These are phyloP conservation scores for Pogonomyrmex barbatus DNA, from an alignment of 1,140 invertebrate species.

Conservation along the genomic window DNA sequence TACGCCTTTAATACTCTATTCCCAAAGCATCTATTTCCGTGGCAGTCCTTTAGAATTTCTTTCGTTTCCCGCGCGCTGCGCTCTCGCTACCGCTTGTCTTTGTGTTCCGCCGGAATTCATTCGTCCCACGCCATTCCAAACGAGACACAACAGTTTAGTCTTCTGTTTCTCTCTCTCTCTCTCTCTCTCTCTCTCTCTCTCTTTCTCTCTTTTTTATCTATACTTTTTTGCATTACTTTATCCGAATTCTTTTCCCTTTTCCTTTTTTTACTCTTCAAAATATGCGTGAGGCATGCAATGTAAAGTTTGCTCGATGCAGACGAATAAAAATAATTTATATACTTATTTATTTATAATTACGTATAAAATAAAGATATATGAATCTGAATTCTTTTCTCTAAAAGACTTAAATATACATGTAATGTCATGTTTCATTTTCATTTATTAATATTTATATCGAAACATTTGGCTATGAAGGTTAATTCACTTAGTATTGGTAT, in stretches of 20 bases:
- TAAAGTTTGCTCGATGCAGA: slow-evolving; percentile 4
- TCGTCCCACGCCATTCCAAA: slow-evolving; percentile 28
- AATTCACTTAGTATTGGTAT: slow-evolving; percentile 1
- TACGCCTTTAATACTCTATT: slow-evolving; percentile 54
- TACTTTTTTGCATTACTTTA: not conserved
- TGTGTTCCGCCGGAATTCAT: slow-evolving; percentile 24
- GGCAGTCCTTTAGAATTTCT: slow-evolving; percentile 54
- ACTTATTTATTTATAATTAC: not conserved
- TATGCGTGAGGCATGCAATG: slow-evolving; percentile 8
- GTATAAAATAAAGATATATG: not conserved
- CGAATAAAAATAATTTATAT: slow-evolving; percentile 10
- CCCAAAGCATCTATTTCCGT: slow-evolving; percentile 63
- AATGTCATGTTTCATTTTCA: not conserved
- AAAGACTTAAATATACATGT: not conserved
- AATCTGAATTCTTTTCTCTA: slow-evolving; percentile 3
- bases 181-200: not conserved
- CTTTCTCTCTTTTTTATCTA: not conserved
- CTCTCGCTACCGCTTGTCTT: slow-evolving; percentile 2
- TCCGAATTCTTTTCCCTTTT: slow-evolving; percentile 3
- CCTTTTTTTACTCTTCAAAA: not conserved
- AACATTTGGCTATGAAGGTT: not conserved
- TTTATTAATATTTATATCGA: not conserved
- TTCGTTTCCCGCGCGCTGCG: slow-evolving; percentile 45
- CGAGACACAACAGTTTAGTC: slow-evolving; percentile 15
- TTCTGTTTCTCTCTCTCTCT: not conserved